Evolutionary conservation across 1,140 invertebrate genomes (phyloP).

Genomic region (Polypedilum pembai): DNA sequence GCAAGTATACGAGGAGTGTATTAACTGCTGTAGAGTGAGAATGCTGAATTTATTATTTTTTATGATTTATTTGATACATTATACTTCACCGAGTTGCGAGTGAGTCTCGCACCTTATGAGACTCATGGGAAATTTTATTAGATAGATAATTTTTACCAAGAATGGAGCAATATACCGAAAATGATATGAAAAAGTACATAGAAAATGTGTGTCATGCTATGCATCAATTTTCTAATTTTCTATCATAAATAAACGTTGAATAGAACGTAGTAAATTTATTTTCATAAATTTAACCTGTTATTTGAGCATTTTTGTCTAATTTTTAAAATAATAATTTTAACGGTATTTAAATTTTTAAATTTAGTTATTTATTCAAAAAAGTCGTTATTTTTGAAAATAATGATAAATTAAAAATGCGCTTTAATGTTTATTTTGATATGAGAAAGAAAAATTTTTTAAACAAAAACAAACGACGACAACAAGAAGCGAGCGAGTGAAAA

Average conservation of each 20-base stretch:
- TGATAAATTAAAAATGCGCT: neutral
- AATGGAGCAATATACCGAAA: neutral
- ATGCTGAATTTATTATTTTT: conserved; percentile 24
- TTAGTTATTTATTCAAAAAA: too few relatives aligned
- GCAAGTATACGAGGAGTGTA: neutral
- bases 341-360: too few relatives aligned
- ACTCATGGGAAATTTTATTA: conserved; percentile 26
- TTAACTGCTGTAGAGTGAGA: neutral
- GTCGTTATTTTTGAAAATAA: neutral
- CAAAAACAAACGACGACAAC: too few relatives aligned
- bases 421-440: neutral
- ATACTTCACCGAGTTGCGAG: conserved; percentile 15
- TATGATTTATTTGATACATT: conserved; percentile 27
- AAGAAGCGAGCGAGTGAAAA: neutral
- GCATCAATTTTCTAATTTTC: conserved; percentile 14
- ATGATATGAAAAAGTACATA: neutral
- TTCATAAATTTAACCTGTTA: too few relatives aligned
- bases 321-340: too few relatives aligned
- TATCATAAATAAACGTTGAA: neutral
- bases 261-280: too few relatives aligned
- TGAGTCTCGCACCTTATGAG: conserved; percentile 21
- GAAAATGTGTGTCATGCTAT: conserved; percentile 3
- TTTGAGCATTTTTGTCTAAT: too few relatives aligned
- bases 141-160: conserved; percentile 25
- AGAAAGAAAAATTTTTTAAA: neutral